Evolutionary conservation across 2,888 invertebrate genomes (phyloP).

Genomic region (Lasioglossum morio): DNA sequence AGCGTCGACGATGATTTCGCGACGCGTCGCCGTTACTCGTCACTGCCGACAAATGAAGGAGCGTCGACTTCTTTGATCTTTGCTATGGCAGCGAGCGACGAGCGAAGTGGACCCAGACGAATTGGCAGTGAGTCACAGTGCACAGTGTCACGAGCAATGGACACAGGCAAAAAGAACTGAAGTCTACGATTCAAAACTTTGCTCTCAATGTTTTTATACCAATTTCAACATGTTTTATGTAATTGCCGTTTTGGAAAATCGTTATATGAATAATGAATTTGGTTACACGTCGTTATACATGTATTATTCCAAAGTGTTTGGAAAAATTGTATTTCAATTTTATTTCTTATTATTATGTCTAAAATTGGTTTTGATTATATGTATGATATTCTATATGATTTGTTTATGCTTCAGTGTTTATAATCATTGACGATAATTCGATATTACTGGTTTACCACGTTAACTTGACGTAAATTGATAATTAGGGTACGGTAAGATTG

Average conservation of each 20-base stretch:
- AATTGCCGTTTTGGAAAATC: background rate
- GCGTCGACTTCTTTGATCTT: background rate
- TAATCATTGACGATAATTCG: background rate
- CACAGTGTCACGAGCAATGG: background rate
- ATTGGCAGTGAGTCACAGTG: background rate
- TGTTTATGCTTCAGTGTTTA: background rate
- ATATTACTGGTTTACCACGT: background rate
- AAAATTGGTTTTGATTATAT: background rate
- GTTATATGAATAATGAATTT: background rate
- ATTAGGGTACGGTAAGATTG: constrained; percentile 11
- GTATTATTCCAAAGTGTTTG: background rate
- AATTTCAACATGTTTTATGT: background rate
- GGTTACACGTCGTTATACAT: background rate
- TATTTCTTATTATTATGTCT: background rate
- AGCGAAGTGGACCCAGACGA: background rate
- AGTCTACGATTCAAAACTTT: background rate
- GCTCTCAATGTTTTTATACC: background rate
- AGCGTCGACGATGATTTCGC: constrained; percentile 14
- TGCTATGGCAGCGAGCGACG: background rate
- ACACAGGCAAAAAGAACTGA: background rate
- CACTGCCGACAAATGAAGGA: background rate
- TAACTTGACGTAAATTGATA: constrained; percentile 4
- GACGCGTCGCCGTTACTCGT: background rate
- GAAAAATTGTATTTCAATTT: background rate
- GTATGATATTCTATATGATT: background rate